Base-by-base conservation (phyloP, 1,140 invertebrate genomes). In the Triops longicaudatus region DNA sequence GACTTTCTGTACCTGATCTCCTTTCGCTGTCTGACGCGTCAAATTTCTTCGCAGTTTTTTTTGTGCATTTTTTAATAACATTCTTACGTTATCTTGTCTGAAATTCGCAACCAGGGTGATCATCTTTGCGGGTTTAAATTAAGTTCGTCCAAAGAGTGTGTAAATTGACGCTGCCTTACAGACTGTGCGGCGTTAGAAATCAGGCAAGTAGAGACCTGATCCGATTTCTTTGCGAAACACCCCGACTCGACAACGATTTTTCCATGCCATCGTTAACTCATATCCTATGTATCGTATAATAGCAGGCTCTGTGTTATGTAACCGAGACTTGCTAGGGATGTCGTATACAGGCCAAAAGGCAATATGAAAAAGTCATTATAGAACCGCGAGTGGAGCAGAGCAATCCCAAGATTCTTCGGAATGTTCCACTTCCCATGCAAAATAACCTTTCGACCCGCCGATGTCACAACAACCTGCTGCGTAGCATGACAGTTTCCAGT, bases 311-410 rank as follows among this genome's bases (percentile, higher is more conserved):
- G 50, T 63, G 50, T 63, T 63, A 14, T 63, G 31, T 37, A 37
- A 37, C 31, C 50, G 50, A 63, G 50, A 63, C 6, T 63, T 63
- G 14, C 31, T 37, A 37, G 31, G 10, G 6, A 63, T n/a, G 50
- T 63, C 50, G 50, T n/a, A 17, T 14, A 63, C 10, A 17, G 22
- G 50, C 17, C 50, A 17, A 63, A 37, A 37, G 31, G 31, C 31
- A 37, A 63, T 63, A 63, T 63, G 50, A 63, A 63, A 63, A 63
- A 63, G 50, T 63, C 50, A 63, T 63, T 63, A 63, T 63, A 63
- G 14, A 63, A 63, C 50, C 50, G 17, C 14, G 50, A 63, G 50
- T 63, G 7, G 31, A 37, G 31, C 31, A n/a, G 31, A 37, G 31
- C 31, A 37, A 37, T 37, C 31, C 31, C 31, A 37, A 37, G 31